Percentiles rank a stretch among this genome's conserved stretches.
These are phyloP conservation scores for Megalopta genalis DNA, from an alignment of 1,140 invertebrate genomes.

Conservation along the genomic window DNA sequence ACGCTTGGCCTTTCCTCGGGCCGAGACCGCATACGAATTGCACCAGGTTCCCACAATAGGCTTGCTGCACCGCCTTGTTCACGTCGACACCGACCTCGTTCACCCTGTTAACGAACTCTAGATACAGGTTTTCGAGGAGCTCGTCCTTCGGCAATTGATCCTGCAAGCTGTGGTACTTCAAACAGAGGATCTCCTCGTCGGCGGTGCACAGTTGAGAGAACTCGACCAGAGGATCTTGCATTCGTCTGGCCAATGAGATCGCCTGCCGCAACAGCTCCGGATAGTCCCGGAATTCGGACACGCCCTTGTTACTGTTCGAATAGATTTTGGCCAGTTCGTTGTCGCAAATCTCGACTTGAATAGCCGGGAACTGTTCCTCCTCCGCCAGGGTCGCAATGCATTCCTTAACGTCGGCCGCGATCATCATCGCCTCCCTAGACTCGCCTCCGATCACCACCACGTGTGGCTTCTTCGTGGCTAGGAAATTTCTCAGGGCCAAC, in stretches of 20 bases:
- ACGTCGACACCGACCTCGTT: constrained; percentile 99
- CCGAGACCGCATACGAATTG: constrained; percentile 99
- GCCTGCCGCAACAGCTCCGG: constrained; percentile 93
- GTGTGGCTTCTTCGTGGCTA: constrained; percentile 95
- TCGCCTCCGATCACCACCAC: constrained; percentile 95
- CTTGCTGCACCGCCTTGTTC: constrained; percentile 94
- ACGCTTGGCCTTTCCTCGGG: constrained; percentile 94
- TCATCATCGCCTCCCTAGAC: constrained; percentile 91
- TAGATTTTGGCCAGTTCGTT: constrained; percentile 96
- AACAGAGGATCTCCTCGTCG: constrained; percentile 97
- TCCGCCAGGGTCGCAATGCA: constrained; percentile 88
- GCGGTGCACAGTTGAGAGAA: constrained; percentile 96
- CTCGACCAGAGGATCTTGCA: constrained; percentile 98
- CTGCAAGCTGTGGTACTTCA: constrained; percentile 88
- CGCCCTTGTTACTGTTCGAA: constrained; percentile 93
- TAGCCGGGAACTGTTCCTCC: constrained; percentile 92
- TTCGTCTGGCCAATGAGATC: constrained; percentile 92
- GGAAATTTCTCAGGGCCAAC: constrained; percentile 90
- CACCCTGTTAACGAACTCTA: constrained; percentile 96
- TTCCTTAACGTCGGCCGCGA: constrained; percentile 90
- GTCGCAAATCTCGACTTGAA: constrained; percentile 95
- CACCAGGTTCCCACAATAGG: constrained; percentile 92
- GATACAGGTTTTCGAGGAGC: constrained; percentile 89
- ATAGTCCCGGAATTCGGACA: constrained; percentile 94
- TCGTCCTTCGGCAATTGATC: constrained; percentile 94